Conservation (phyloP, 2,113 vertebrate species). For the Catharus fuscescens region DNA sequence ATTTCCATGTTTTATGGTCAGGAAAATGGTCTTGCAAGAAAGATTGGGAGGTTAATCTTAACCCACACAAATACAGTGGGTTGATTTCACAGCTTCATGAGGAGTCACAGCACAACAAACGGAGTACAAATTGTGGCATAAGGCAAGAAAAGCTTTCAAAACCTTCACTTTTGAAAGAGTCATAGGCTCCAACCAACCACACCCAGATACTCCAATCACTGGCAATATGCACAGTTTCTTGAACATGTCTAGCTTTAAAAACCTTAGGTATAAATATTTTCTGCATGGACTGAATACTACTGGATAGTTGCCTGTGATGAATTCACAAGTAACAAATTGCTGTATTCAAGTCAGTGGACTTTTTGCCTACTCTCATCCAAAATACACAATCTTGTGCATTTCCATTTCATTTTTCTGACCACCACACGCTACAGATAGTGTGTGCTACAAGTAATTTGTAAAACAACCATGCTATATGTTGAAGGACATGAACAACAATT, state of each 20-base stretch:
- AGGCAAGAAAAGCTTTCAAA: background rate
- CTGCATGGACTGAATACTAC: background rate
- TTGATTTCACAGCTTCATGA: background rate
- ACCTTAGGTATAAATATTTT: background rate
- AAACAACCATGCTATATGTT: background rate
- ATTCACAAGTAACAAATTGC: background rate
- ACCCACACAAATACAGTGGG: background rate
- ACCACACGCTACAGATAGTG: background rate
- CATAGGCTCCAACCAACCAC: background rate
- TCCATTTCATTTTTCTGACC: background rate
- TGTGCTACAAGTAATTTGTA: background rate
- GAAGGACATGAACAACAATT: background rate
- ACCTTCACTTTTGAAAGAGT: background rate
- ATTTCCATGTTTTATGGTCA: background rate
- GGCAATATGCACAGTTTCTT: background rate
- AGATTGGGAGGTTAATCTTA: background rate
- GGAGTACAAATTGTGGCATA: background rate
- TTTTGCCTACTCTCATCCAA: background rate
- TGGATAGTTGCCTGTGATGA: background rate
- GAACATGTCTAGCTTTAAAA: background rate
- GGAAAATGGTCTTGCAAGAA: background rate
- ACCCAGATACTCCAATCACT: background rate
- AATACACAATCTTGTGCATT: background rate
- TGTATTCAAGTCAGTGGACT: background rate
- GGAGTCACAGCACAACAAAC: background rate